phyloP scores from a whole-genome alignment of 2,113 vertebrate genomes.

The Clinocottus analis region DNA sequence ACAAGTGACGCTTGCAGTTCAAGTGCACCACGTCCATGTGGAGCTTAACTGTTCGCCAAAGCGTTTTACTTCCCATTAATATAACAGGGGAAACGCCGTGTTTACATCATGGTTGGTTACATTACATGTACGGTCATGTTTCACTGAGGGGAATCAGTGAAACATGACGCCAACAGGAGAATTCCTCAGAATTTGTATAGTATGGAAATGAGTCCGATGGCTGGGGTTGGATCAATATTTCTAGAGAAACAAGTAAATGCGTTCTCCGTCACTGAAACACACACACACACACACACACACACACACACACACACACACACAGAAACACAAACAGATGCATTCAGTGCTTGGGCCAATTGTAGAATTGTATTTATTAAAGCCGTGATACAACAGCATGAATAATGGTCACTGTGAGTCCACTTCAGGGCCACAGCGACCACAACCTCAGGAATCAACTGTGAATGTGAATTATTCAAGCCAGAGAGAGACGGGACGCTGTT shows the following conservation, averaged over 20 bases:
- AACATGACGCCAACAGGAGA: constrained; percentile 14
- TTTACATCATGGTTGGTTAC: not conserved
- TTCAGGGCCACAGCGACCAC: constrained; percentile 48
- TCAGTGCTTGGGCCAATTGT: not conserved
- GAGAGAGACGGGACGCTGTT: constrained; percentile 14
- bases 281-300: constrained; percentile 11
- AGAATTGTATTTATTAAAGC: constrained; percentile 35
- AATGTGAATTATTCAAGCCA: constrained; percentile 57
- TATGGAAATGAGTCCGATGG: constrained; percentile 26
- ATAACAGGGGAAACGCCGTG: constrained; percentile 6
- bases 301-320: constrained; percentile 13
- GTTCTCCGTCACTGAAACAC: constrained; percentile 2
- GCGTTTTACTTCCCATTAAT: not conserved
- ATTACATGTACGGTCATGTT: not conserved
- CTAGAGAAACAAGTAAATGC: constrained; percentile 37
- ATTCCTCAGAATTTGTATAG: constrained; percentile 10
- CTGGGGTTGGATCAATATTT: constrained; percentile 44
- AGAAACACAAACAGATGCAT: constrained; percentile 2
- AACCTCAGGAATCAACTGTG: constrained; percentile 13
- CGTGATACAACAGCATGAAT: constrained; percentile 33
- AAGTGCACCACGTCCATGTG: not conserved
- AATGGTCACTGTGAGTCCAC: constrained; percentile 39
- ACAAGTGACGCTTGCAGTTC: not conserved
- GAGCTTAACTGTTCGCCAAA: not conserved
- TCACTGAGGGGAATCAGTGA: constrained; percentile 29